Percentiles rank a stretch among this genome's conserved stretches.
phyloP scores from a whole-genome alignment of 1,140 invertebrate species.

The Achroia grisella region DNA sequence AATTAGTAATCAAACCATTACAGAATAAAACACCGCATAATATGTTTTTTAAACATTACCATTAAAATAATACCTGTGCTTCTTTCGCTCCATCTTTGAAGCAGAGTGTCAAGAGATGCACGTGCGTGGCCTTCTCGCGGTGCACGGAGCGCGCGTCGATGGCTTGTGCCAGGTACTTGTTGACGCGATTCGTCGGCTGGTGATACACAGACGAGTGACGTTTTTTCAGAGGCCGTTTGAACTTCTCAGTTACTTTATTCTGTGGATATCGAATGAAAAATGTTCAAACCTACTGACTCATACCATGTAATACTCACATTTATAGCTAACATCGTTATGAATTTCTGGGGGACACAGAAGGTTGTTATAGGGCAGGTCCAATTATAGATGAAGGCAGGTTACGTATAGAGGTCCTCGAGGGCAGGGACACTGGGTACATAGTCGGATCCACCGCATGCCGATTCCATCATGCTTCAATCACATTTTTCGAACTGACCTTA shows the following conservation, averaged over 20 bases:
- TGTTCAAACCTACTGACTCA: neutral
- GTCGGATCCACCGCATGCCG: constrained; percentile 53
- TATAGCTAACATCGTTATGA: neutral
- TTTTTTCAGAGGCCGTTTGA: constrained; percentile 91
- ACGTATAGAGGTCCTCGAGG: constrained; percentile 3
- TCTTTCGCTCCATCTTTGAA: constrained; percentile 90
- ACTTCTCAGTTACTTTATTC: constrained; percentile 90
- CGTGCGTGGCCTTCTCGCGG: constrained; percentile 90
- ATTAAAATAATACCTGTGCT: constrained; percentile 72
- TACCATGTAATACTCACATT: neutral
- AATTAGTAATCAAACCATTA: too few species aligned
- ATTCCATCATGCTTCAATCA: constrained; percentile 50
- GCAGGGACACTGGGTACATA: constrained; percentile 34
- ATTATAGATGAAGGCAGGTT: neutral
- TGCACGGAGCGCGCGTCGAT: constrained; percentile 93
- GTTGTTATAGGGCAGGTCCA: constrained; percentile 2
- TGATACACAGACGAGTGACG: constrained; percentile 89
- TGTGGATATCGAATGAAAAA: constrained; percentile 54
- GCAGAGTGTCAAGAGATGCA: constrained; percentile 87
- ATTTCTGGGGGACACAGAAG: neutral
- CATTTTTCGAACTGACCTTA: constrained; percentile 58
- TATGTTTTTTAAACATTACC: too few species aligned
- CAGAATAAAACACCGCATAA: too few species aligned
- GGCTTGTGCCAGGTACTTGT: constrained; percentile 92
- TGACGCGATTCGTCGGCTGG: constrained; percentile 89